Conservation (phyloP, 2,797 vertebrate species). For the Rhinatrema bivittatum region DNA sequence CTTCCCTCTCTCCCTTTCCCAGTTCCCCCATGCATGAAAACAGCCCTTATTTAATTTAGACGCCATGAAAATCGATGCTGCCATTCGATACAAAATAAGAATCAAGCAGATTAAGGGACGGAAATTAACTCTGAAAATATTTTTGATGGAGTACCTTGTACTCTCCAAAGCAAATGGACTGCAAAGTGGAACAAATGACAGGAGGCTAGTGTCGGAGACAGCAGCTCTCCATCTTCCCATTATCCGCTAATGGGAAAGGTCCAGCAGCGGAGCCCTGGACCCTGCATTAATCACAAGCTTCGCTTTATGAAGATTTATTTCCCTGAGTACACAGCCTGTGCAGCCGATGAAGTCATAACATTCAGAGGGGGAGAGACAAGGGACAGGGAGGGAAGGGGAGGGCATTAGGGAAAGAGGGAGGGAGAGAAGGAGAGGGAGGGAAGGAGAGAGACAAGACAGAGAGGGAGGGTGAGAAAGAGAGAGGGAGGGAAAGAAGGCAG, state of each 20-base stretch:
- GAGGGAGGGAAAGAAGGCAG: neutral
- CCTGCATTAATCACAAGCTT: constrained; percentile 89
- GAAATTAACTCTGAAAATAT: constrained; percentile 96
- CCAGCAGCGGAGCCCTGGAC: constrained; percentile 86
- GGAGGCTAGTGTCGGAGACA: constrained; percentile 93
- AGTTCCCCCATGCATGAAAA: constrained; percentile 30
- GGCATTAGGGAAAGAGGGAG: constrained; percentile 12
- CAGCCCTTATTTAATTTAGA: constrained; percentile 82
- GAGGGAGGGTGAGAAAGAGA: neutral
- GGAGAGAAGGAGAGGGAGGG: constrained; percentile 23
- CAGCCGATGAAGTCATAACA: constrained; percentile 52
- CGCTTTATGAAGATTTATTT: constrained; percentile 98
- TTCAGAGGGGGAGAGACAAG: neutral
- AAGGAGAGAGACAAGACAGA: neutral
- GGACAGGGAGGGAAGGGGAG: constrained; percentile 47
- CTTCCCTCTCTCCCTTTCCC: constrained; percentile 12
- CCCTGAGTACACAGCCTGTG: constrained; percentile 30
- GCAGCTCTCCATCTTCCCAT: constrained; percentile 95
- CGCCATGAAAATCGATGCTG: constrained; percentile 91
- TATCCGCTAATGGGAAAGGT: constrained; percentile 94
- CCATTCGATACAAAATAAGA: constrained; percentile 92
- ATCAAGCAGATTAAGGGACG: constrained; percentile 91
- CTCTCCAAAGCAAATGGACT: constrained; percentile 92
- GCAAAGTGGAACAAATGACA: constrained; percentile 98
- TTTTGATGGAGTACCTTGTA: constrained; percentile 93